Percentiles rank a stretch among this genome's conserved stretches.
These are phyloP conservation scores for Semnopithecus entellus DNA, from an alignment of 2,113 vertebrate genomes.

Conservation along the genomic window DNA sequence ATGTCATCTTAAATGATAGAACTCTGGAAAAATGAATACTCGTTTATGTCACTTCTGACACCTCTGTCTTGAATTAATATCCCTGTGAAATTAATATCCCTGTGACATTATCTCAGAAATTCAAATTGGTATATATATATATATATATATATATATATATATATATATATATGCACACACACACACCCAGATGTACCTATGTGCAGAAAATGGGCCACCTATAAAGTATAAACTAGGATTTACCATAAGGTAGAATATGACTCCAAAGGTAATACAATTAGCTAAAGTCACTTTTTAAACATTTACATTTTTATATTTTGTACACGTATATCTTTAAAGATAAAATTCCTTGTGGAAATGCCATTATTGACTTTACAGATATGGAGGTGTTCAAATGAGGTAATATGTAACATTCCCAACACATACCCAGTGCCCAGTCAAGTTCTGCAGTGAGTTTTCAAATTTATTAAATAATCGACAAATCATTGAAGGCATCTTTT, in stretches of 20 bases:
- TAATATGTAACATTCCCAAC: background rate
- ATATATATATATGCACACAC: fast-evolving
- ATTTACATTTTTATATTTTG: background rate
- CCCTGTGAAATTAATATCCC: background rate
- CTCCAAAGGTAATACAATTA: background rate
- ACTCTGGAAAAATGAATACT: background rate
- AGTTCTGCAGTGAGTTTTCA: background rate
- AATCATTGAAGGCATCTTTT: background rate
- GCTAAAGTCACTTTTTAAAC: background rate
- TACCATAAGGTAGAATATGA: background rate
- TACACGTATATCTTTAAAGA: background rate
- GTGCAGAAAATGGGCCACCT: background rate
- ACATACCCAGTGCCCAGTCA: background rate
- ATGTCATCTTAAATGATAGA: background rate
- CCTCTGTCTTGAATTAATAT: background rate
- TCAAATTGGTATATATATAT: background rate
- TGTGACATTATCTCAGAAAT: background rate
- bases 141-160: no score
- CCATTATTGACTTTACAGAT: background rate
- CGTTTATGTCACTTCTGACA: background rate
- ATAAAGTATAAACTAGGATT: background rate
- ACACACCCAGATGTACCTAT: fast-evolving
- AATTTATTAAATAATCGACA: background rate
- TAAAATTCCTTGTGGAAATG: background rate
- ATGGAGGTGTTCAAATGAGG: background rate